Conservation (phyloP, 2,797 vertebrate genomes). For the Fistularia commersonii region DNA sequence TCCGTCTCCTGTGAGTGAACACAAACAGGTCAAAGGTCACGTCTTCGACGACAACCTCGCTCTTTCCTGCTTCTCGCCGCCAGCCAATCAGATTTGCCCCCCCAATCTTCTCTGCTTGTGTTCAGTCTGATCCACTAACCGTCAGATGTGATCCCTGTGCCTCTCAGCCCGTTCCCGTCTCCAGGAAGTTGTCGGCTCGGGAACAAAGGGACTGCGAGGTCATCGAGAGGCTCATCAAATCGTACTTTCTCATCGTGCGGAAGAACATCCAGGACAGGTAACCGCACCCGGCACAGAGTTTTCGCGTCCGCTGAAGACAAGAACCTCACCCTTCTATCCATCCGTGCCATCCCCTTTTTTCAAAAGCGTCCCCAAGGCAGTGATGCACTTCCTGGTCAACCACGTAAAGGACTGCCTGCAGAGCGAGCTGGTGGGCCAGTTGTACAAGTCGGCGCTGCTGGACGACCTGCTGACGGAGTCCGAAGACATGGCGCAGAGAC, state of each 20-base stretch:
- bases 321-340: background rate
- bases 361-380: constrained; percentile 93
- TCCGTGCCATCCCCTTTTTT: constrained; percentile 3
- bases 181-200: constrained; percentile 93
- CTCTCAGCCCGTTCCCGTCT: constrained; percentile 90
- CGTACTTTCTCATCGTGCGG: constrained; percentile 96
- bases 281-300: background rate
- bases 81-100: no score
- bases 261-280: constrained; percentile 99
- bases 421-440: constrained; percentile 95
- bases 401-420: constrained; percentile 96
- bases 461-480: constrained; percentile 95
- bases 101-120: no score
- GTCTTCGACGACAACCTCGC: background rate
- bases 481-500: constrained; percentile 97
- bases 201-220: constrained; percentile 98
- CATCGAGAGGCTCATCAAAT: constrained; percentile 97
- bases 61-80: no score
- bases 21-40: no score
- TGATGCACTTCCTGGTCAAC: constrained; percentile 99
- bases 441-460: constrained; percentile 89
- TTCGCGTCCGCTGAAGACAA: background rate
- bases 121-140: background rate
- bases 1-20: no score
- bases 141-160: constrained; percentile 1